Evolutionary conservation across 2,888 invertebrate genomes (phyloP), one percentile per base, ranked within the genome.

Genomic region (Himalopsyche kuldschensis): DNA sequence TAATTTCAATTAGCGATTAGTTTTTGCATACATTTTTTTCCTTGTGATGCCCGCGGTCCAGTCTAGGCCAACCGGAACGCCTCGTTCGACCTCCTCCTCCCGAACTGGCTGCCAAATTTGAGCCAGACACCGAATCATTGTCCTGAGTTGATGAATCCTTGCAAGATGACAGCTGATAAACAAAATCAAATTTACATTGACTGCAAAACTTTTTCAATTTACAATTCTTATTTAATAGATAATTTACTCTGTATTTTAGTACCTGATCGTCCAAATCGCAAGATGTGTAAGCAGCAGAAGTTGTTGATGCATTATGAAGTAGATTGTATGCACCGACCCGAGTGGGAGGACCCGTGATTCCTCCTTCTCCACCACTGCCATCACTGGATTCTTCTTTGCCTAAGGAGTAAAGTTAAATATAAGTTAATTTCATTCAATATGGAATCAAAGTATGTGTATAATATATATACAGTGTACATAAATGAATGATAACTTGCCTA

Each of bases 351-450:
- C 79, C 91, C 87, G 48, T 90, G 86, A 82, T 89, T 87, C 85
- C 91, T 90, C 0, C 90, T 85, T 87, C 92, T 84, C 92, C 91
- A 1, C 91, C 92, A 88, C 93, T 93, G 88, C 93, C 93, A 86
- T 93, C 93, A 87, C 93, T 93, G 30, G 93, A 94, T 86, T 92
- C 92, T 86, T 92, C 85, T 90, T 92, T 87, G 88, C 93, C 90
- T 88, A 41, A 41, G 3, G 15, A 20, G 20, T 41, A 10, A 41
- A 48, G 75, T 41, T 31, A 82, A 35, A 80, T 79, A n/a, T 30
- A 81, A 81, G 30, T 32, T 20, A 35, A 63, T 48, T 41, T 4
- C 41, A 41, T 41, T 41, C 15, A 41, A 15, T 41, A 41, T 15
- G 41, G 3, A 32, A 32, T 76, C 30, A 27, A 75, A 31, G 31